These are phyloP conservation scores for Lysandra coridon DNA, from an alignment of 2,888 invertebrate genomes.

Conservation along the genomic window DNA sequence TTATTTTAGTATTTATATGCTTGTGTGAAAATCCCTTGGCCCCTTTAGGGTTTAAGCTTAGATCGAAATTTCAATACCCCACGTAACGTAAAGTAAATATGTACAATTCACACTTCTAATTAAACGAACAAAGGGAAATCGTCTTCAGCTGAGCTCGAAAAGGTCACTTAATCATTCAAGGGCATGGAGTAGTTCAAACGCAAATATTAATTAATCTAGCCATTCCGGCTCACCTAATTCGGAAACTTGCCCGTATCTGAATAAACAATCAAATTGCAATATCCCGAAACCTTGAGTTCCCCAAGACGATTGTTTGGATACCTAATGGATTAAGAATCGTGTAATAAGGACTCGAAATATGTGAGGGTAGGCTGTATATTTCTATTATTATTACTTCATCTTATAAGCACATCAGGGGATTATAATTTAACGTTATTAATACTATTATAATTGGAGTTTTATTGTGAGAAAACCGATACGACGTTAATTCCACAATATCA, in stretches of 20 bases:
- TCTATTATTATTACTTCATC: neutral
- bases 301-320: constrained; percentile 33
- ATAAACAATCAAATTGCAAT: constrained; percentile 74
- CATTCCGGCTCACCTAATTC: constrained; percentile 73
- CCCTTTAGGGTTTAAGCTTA: neutral
- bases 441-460: neutral
- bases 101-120: constrained; percentile 26
- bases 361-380: neutral
- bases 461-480: neutral
- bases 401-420: neutral
- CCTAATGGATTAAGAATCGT: constrained; percentile 30
- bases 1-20: neutral
- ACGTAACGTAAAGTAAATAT: constrained; percentile 17
- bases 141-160: constrained; percentile 58
- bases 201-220: constrained; percentile 78
- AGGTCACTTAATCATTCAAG: constrained; percentile 74
- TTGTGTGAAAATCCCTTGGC: neutral
- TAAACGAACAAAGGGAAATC: constrained; percentile 48
- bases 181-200: constrained; percentile 71
- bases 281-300: constrained; percentile 43
- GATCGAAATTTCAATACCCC: neutral
- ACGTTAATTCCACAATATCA: neutral
- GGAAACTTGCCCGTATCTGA: constrained; percentile 72
- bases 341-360: constrained; percentile 20
- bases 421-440: neutral